A percentile compares a stretch with the other conserved stretches of the same genome.
Evolutionary conservation across 2,888 invertebrate species (phyloP).

Genomic region (Amiota mariae): DNA sequence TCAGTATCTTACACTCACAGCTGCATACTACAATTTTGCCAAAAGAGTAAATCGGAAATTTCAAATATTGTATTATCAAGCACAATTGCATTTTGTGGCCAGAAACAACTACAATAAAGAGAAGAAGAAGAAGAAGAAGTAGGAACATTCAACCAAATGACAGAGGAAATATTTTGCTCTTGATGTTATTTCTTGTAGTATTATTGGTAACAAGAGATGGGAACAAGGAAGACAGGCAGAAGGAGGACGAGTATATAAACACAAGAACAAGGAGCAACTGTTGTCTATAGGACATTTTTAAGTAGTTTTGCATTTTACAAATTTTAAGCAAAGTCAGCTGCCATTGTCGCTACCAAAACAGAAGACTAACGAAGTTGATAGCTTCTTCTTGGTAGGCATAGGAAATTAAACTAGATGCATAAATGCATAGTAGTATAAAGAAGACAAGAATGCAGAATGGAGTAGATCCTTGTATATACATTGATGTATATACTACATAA

Average conservation of each 20-base stretch:
- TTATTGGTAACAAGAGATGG: background rate
- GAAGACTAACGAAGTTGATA: background rate
- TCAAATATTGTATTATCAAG: slow-evolving; percentile 69
- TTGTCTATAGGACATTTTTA: background rate
- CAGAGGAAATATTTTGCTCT: slow-evolving; percentile 10
- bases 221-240: background rate
- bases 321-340: slow-evolving; percentile 2
- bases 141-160: background rate
- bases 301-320: background rate
- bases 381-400: background rate
- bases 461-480: background rate
- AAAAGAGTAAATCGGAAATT: slow-evolving; percentile 57
- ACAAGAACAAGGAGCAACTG: no score
- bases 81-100: slow-evolving; percentile 68
- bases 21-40: no score
- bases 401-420: background rate
- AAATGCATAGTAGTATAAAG: background rate
- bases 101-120: slow-evolving; percentile 45
- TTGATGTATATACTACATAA: background rate
- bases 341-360: background rate
- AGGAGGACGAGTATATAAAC: background rate
- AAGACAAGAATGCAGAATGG: background rate
- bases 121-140: background rate
- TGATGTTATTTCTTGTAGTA: background rate
- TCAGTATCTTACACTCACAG: no score